phyloP scores from a whole-genome alignment of 2,113 vertebrate species.

The Vulpes lagopus region DNA sequence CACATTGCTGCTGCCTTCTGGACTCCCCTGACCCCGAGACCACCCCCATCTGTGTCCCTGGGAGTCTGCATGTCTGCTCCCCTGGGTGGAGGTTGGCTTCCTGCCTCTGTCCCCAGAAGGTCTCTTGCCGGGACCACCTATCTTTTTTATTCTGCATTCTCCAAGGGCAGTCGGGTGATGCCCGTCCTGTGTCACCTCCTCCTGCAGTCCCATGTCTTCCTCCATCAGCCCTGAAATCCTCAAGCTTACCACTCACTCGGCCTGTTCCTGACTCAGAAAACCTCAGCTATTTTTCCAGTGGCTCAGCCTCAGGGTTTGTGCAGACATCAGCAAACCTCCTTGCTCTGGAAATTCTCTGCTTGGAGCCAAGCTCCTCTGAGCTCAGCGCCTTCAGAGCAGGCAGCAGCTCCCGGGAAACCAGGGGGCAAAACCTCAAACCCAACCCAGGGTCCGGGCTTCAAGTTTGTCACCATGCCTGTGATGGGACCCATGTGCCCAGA shows the following conservation, averaged over 20 bases:
- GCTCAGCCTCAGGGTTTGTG: neutral
- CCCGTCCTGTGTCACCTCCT: neutral
- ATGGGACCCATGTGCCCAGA: neutral
- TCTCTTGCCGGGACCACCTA: neutral
- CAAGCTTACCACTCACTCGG: neutral
- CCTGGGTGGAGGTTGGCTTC: neutral
- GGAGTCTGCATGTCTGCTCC: too few relatives aligned
- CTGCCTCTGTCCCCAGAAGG: neutral
- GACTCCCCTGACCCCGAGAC: neutral
- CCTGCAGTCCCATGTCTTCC: neutral
- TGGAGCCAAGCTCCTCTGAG: neutral
- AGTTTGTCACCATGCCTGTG: neutral
- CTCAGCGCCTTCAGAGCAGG: neutral
- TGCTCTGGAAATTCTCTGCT: neutral
- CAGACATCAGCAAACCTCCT: neutral
- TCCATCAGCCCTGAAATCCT: neutral
- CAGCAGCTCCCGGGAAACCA: neutral
- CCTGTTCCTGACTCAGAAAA: neutral
- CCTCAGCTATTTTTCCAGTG: neutral
- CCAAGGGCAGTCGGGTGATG: neutral
- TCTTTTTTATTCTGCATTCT: neutral
- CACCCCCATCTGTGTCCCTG: neutral
- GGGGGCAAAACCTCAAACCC: neutral
- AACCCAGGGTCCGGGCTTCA: neutral
- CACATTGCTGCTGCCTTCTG: accelerated